These are phyloP conservation scores for Delia radicum DNA, from an alignment of 1,140 invertebrate genomes.

Conservation along the genomic window DNA sequence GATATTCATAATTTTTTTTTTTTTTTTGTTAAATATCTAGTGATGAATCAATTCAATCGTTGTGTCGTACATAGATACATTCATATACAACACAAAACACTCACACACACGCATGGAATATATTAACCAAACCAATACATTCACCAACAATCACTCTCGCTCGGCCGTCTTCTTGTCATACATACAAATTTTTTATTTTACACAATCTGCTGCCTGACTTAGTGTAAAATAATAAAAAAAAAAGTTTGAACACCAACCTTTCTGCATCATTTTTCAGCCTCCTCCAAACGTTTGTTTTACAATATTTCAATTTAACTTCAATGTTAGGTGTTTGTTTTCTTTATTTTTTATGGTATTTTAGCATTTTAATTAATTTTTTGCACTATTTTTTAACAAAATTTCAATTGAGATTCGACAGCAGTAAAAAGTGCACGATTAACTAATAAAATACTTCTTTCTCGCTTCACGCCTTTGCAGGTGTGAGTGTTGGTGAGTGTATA, in stretches of 20 bases:
- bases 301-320: conserved; percentile 6
- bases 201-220: conserved; percentile 4
- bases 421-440: background rate
- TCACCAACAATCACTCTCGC: background rate
- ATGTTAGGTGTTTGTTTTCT: background rate
- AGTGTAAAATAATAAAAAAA: background rate
- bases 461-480: background rate
- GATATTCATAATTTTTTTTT: background rate
- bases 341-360: background rate
- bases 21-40: conserved; percentile 6
- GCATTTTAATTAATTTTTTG: conserved; percentile 13
- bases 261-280: conserved; percentile 20
- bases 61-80: conserved; percentile 10
- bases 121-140: background rate
- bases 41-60: conserved; percentile 18
- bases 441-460: conserved; percentile 8
- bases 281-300: conserved; percentile 12
- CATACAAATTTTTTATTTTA: background rate
- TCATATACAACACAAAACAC: background rate
- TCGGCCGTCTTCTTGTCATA: background rate
- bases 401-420: background rate
- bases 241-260: conserved; percentile 5
- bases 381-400: background rate
- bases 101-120: background rate
- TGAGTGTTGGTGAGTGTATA: background rate